Conservation (phyloP, 2,113 vertebrate genomes). For the Aptenodytes patagonicus region DNA sequence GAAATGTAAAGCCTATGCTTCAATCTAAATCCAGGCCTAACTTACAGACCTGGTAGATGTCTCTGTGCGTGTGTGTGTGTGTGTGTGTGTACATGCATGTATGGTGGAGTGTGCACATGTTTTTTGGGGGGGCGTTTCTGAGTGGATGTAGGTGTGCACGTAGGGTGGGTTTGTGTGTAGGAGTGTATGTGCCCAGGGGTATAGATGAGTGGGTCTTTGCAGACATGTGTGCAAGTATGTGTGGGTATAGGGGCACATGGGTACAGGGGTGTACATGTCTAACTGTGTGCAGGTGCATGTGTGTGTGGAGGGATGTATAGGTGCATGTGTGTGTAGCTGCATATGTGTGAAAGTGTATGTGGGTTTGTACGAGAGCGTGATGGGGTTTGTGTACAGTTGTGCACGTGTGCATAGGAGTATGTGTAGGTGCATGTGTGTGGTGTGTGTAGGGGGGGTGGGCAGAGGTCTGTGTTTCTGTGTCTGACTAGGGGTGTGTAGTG, state of each 20-base stretch:
- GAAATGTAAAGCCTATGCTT: background rate
- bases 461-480: background rate
- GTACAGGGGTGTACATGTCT: fast-evolving
- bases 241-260: background rate
- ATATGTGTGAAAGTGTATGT: background rate
- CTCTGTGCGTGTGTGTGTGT: no score
- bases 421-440: background rate
- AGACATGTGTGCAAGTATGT: background rate
- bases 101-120: fast-evolving
- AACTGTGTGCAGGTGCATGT: background rate
- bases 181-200: fast-evolving
- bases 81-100: fast-evolving
- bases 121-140: background rate
- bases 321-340: fast-evolving
- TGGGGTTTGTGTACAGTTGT: background rate
- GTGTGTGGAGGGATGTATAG: background rate
- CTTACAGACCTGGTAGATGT: background rate
- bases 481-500: background rate
- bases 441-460: no score
- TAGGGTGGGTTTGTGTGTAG: background rate
- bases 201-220: background rate
- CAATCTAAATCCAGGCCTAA: background rate
- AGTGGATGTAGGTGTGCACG: no score
- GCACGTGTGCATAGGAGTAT: no score
- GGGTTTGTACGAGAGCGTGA: fast-evolving